A percentile compares a stretch with the other conserved stretches of the same genome.
These are phyloP conservation scores for Caenorhabditis auriculariae DNA, from an alignment of 2,888 invertebrate genomes.

Conservation along the genomic window DNA sequence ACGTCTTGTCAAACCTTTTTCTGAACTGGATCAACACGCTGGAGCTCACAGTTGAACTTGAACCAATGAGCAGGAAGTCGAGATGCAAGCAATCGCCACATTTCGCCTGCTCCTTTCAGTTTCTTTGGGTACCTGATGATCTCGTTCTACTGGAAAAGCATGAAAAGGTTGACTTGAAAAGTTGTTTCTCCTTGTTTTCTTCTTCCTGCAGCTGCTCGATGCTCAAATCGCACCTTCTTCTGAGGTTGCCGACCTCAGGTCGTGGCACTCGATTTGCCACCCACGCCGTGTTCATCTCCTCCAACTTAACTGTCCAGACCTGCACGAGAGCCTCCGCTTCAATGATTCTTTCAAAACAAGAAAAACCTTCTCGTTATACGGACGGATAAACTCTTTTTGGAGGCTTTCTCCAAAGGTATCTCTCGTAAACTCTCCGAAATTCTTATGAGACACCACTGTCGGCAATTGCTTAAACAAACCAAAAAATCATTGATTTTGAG, in stretches of 20 bases:
- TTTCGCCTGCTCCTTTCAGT: constrained; percentile 41
- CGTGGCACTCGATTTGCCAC: constrained; percentile 48
- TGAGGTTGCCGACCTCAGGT: constrained; percentile 24
- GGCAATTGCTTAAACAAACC: no score
- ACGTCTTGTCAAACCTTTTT: constrained; percentile 20
- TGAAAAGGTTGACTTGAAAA: constrained; percentile 9
- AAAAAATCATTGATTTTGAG: no score
- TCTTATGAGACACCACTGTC: no score
- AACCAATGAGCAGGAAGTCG: constrained; percentile 33
- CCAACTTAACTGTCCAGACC: constrained; percentile 48
- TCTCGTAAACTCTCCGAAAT: constrained; percentile 48
- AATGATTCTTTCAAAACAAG: constrained; percentile 4
- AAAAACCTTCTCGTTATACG: constrained; percentile 55
- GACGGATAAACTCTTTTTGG: constrained; percentile 49
- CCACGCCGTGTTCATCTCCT: constrained; percentile 45
- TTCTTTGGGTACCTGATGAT: constrained; percentile 38
- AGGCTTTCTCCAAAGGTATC: constrained; percentile 48
- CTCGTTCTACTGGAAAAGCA: neutral
- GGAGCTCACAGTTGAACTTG: constrained; percentile 23
- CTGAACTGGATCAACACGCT: constrained; percentile 21
- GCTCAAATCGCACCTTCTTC: constrained; percentile 10
- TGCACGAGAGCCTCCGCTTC: constrained; percentile 7
- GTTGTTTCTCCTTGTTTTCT: constrained; percentile 5
- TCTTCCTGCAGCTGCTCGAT: constrained; percentile 7
- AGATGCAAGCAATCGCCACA: constrained; percentile 36